Percentiles rank a stretch among this genome's conserved stretches.
Evolutionary conservation across 2,888 invertebrate genomes (phyloP).

Genomic region (Amphipyra berbera): DNA sequence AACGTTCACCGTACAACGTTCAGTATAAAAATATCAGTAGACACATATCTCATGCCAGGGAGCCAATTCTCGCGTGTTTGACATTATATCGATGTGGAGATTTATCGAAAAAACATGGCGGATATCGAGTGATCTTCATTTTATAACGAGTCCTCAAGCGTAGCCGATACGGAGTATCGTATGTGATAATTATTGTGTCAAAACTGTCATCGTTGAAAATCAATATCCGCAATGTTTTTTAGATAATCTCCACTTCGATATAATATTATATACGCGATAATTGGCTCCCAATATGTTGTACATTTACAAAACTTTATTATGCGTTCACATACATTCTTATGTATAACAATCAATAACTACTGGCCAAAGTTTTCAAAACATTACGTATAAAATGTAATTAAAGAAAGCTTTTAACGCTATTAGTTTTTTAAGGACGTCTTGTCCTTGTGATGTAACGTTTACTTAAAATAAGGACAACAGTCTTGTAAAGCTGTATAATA

Average conservation of each 20-base stretch:
- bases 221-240: no score
- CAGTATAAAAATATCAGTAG: slow-evolving; percentile 59
- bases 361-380: slow-evolving; percentile 29
- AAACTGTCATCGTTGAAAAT: no score
- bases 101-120: no score
- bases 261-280: no score
- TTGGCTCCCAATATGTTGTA: slow-evolving; percentile 42
- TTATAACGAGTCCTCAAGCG: no score
- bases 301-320: slow-evolving; percentile 55
- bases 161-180: no score
- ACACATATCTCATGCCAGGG: slow-evolving; percentile 17
- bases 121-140: no score
- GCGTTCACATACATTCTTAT: slow-evolving; percentile 40
- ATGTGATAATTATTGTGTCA: no score
- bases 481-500: slow-evolving; percentile 73
- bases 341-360: slow-evolving; percentile 32
- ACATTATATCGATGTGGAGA: no score
- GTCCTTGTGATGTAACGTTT: slow-evolving; percentile 68
- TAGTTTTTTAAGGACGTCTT: slow-evolving; percentile 27
- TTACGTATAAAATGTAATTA: slow-evolving; percentile 37
- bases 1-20: slow-evolving; percentile 56
- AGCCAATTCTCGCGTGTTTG: no score
- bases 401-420: slow-evolving; percentile 33
- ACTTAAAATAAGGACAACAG: slow-evolving; percentile 75
- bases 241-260: no score